A percentile compares a stretch with the other conserved stretches of the same genome.
phyloP scores from a whole-genome alignment of 1,140 invertebrate species.

The Drosophila willistoni region DNA sequence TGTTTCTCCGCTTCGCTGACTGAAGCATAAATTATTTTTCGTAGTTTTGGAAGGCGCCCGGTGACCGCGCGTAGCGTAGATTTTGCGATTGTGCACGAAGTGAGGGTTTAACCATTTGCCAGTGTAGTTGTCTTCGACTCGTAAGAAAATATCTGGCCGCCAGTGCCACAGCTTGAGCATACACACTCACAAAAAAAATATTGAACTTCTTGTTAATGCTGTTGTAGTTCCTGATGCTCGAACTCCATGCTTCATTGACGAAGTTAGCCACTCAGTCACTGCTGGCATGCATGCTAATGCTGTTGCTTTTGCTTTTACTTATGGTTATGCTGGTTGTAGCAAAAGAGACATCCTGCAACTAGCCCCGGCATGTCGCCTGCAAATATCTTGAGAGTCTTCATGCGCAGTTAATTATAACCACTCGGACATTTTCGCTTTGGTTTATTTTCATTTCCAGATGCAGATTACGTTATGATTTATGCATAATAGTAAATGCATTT shows the following conservation, averaged over 20 bases:
- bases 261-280: slow-evolving; percentile 43
- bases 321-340: slow-evolving; percentile 41
- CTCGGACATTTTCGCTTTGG: slow-evolving; percentile 82
- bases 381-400: slow-evolving; percentile 69
- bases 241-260: slow-evolving; percentile 72
- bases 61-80: slow-evolving; percentile 75
- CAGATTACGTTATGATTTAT: slow-evolving; percentile 83
- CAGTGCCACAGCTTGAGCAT: slow-evolving; percentile 43
- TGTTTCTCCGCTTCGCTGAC: slow-evolving; percentile 69
- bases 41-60: slow-evolving; percentile 81
- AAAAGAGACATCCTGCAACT: slow-evolving; percentile 60
- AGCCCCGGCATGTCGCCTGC: slow-evolving; percentile 76
- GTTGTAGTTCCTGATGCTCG: slow-evolving; percentile 45
- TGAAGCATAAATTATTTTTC: slow-evolving; percentile 83
- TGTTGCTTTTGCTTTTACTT: slow-evolving; percentile 37
- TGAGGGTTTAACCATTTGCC: slow-evolving; percentile 72
- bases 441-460: slow-evolving; percentile 82
- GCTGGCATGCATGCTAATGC: slow-evolving; percentile 38
- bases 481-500: slow-evolving; percentile 83
- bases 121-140: slow-evolving; percentile 40
- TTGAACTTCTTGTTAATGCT: slow-evolving; percentile 23
- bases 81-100: slow-evolving; percentile 71
- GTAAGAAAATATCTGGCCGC: slow-evolving; percentile 42
- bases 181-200: slow-evolving; percentile 8
- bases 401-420: slow-evolving; percentile 82